These are phyloP conservation scores for Gymnocypris eckloni DNA, from an alignment of 2,797 vertebrate genomes.

Conservation along the genomic window DNA sequence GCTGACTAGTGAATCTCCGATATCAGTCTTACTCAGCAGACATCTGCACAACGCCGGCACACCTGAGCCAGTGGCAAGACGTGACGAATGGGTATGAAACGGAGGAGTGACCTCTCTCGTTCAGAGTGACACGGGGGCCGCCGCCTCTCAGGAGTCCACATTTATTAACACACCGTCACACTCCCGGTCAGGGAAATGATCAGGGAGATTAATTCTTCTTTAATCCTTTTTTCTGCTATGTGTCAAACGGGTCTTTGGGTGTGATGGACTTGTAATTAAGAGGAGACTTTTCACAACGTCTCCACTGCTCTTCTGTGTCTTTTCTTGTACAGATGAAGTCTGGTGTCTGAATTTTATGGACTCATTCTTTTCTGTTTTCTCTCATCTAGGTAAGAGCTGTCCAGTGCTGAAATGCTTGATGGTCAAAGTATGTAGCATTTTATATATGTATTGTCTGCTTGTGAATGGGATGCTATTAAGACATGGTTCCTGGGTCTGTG, in stretches of 20 bases:
- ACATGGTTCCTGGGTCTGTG: background rate
- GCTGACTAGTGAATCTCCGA: slow-evolving; percentile 45
- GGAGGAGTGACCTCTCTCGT: slow-evolving; percentile 62
- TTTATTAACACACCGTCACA: slow-evolving; percentile 59
- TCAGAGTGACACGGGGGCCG: slow-evolving; percentile 51
- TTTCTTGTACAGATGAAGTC: slow-evolving; percentile 18
- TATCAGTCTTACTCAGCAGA: slow-evolving; percentile 65
- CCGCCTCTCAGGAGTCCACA: slow-evolving; percentile 47
- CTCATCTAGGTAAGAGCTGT: slow-evolving; percentile 61
- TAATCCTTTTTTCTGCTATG: slow-evolving; percentile 58
- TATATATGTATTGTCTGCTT: slow-evolving; percentile 19
- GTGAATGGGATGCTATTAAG: background rate
- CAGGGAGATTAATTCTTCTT: slow-evolving; percentile 63
- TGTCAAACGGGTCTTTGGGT: slow-evolving; percentile 57
- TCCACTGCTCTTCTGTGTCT: slow-evolving; percentile 14
- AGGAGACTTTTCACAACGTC: slow-evolving; percentile 37
- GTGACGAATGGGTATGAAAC: slow-evolving; percentile 60
- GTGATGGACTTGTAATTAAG: slow-evolving; percentile 60
- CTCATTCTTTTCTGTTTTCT: slow-evolving; percentile 29
- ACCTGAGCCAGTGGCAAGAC: slow-evolving; percentile 45
- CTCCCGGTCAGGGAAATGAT: slow-evolving; percentile 54
- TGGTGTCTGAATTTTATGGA: slow-evolving; percentile 15
- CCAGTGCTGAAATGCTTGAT: slow-evolving; percentile 22
- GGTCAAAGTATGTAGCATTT: slow-evolving; percentile 50
- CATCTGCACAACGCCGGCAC: slow-evolving; percentile 52